These are phyloP conservation scores for Sebastolobus altivelis DNA, from an alignment of 2,797 vertebrate genomes.

Conservation along the genomic window DNA sequence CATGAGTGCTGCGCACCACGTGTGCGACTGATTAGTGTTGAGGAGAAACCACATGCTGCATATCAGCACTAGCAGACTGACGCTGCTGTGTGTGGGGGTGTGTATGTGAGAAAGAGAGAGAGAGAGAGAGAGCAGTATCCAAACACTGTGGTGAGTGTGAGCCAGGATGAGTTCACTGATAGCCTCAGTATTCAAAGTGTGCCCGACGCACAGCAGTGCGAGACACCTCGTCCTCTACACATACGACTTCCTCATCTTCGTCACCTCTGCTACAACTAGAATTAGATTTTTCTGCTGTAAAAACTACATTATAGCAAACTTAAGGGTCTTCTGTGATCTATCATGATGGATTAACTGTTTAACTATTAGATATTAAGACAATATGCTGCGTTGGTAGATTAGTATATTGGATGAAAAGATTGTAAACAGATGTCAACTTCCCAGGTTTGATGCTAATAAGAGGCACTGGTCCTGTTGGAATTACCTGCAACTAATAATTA, in stretches of 20 bases:
- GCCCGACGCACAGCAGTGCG: background rate
- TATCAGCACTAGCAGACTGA: slow-evolving; percentile 75
- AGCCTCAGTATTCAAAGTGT: slow-evolving; percentile 22
- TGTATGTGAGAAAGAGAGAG: slow-evolving; percentile 3
- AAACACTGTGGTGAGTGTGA: slow-evolving; percentile 26
- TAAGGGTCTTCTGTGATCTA: background rate
- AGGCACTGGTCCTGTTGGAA: background rate
- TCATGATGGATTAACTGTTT: background rate
- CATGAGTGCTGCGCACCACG: slow-evolving; percentile 25
- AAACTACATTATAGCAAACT: background rate
- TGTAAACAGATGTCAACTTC: background rate
- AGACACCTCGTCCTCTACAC: background rate
- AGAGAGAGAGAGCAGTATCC: slow-evolving; percentile 8
- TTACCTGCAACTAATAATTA: background rate
- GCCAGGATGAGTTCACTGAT: slow-evolving; percentile 48
- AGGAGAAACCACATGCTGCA: slow-evolving; percentile 70
- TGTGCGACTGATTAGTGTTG: slow-evolving; percentile 72
- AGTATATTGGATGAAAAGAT: background rate
- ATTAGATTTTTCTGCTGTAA: background rate
- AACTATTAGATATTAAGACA: background rate
- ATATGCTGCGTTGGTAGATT: background rate
- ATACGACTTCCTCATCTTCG: background rate
- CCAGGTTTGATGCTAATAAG: background rate
- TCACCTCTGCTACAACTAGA: background rate
- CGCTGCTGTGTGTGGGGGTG: slow-evolving; percentile 34